Conservation (phyloP, 2,797 vertebrate genomes). For the Coregonus sp. region DNA sequence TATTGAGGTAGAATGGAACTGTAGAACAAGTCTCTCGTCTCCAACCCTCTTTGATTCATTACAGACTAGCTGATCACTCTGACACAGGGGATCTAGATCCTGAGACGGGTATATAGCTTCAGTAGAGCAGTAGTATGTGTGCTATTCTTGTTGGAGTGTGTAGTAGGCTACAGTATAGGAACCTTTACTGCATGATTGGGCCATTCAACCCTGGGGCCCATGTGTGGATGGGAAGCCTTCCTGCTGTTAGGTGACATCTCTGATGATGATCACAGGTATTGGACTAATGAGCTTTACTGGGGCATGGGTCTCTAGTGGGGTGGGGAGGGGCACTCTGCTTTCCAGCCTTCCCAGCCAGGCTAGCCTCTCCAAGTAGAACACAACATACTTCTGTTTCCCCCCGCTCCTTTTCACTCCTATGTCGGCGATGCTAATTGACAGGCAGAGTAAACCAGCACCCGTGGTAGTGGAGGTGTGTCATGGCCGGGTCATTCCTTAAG, state of each 20-base stretch:
- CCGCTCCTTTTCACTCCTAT: slow-evolving; percentile 54
- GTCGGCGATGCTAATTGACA: slow-evolving; percentile 68
- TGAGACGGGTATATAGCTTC: no score
- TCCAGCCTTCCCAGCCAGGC: slow-evolving; percentile 51
- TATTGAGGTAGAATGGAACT: neutral
- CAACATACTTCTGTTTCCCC: slow-evolving; percentile 64
- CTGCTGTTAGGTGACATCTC: slow-evolving; percentile 72
- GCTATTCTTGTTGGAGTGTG: slow-evolving; percentile 37
- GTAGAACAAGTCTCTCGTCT: neutral
- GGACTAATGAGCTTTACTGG: slow-evolving; percentile 81
- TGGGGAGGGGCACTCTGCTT: no score
- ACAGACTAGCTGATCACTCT: neutral
- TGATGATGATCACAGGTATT: slow-evolving; percentile 79
- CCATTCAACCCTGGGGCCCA: slow-evolving; percentile 68
- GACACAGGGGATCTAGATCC: neutral
- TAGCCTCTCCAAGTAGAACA: slow-evolving; percentile 64
- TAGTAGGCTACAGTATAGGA: neutral
- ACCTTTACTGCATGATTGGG: slow-evolving; percentile 75
- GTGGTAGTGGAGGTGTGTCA: slow-evolving; percentile 66
- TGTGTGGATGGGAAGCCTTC: slow-evolving; percentile 67
- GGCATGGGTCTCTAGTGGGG: slow-evolving; percentile 61
- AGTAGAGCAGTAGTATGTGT: no score
- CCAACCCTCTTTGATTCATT: neutral
- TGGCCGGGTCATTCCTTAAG: slow-evolving; percentile 75
- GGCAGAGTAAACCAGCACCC: neutral